Evolutionary conservation across 2,888 invertebrate genomes (phyloP).

Genomic region (Quadriops clusia): DNA sequence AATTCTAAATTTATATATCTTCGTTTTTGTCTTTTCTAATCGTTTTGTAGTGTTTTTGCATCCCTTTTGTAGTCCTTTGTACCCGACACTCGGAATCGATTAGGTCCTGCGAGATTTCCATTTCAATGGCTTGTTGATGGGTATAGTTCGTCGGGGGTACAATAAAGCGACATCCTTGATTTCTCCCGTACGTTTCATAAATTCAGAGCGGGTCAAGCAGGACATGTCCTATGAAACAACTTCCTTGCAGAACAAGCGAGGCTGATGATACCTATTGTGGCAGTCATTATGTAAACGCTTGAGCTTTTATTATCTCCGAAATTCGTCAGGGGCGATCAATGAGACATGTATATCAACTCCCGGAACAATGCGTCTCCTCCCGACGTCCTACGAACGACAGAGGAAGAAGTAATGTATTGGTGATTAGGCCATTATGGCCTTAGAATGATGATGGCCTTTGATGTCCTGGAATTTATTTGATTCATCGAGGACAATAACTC

Average conservation of each 20-base stretch:
- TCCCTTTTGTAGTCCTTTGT: too few species aligned
- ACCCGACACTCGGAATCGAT: too few species aligned
- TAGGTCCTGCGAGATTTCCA: too few species aligned
- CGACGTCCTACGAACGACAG: constrained; percentile 7
- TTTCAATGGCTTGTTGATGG: too few species aligned
- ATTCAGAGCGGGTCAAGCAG: constrained; percentile 17
- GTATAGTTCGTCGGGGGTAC: too few species aligned
- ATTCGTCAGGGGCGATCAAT: constrained; percentile 21
- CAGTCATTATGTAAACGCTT: constrained; percentile 36
- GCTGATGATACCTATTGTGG: constrained; percentile 36
- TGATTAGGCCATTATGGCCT: constrained; percentile 18
- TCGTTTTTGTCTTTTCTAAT: too few species aligned
- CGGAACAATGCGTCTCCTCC: constrained; percentile 10
- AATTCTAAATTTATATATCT: too few species aligned
- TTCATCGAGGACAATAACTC: too few species aligned
- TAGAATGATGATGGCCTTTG: constrained; percentile 14
- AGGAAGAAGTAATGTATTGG: constrained; percentile 15
- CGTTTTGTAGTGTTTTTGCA: too few species aligned
- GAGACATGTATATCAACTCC: constrained; percentile 17
- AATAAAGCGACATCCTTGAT: too few species aligned
- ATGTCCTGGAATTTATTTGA: too few species aligned
- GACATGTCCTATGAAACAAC: constrained; percentile 32
- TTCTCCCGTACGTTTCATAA: constrained; percentile 3
- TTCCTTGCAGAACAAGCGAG: constrained; percentile 35
- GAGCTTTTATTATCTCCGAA: constrained; percentile 30